Conservation (phyloP, 2,113 vertebrate genomes). For the Cyanoramphus novaezelandiae region DNA sequence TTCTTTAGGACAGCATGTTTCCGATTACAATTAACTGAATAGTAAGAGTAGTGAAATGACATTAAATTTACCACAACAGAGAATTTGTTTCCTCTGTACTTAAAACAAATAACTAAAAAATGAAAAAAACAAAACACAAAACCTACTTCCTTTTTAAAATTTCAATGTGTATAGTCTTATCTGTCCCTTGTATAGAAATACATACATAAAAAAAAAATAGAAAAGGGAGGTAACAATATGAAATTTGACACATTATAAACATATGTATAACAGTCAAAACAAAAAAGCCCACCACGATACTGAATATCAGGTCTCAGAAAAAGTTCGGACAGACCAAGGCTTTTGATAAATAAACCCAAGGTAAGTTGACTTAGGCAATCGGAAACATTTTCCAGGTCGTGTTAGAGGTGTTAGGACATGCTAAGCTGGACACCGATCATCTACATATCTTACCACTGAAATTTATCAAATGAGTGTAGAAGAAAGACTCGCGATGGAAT, state of each 20-base stretch:
- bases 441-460: constrained; percentile 87
- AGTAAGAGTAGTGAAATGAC: constrained; percentile 51
- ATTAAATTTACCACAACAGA: constrained; percentile 54
- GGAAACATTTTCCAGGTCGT: constrained; percentile 66
- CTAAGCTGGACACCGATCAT: constrained; percentile 70
- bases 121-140: not conserved
- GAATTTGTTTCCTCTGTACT: constrained; percentile 33
- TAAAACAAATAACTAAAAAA: not conserved
- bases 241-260: constrained; percentile 34
- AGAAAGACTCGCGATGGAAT: constrained; percentile 92
- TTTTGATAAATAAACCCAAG: constrained; percentile 23
- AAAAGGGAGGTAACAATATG: constrained; percentile 15
- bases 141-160: not conserved
- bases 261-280: constrained; percentile 18
- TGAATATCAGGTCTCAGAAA: not conserved
- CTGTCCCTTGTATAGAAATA: not conserved
- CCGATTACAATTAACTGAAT: constrained; percentile 65
- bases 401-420: constrained; percentile 79
- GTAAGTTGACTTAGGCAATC: constrained; percentile 61
- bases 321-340: constrained; percentile 11
- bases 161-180: not conserved
- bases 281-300: constrained; percentile 37
- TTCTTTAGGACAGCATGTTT: constrained; percentile 70
- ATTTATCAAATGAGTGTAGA: constrained; percentile 92
- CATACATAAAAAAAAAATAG: not conserved